Base-by-base conservation (phyloP, 2,888 invertebrate species). In the Cataglyphis livida region DNA sequence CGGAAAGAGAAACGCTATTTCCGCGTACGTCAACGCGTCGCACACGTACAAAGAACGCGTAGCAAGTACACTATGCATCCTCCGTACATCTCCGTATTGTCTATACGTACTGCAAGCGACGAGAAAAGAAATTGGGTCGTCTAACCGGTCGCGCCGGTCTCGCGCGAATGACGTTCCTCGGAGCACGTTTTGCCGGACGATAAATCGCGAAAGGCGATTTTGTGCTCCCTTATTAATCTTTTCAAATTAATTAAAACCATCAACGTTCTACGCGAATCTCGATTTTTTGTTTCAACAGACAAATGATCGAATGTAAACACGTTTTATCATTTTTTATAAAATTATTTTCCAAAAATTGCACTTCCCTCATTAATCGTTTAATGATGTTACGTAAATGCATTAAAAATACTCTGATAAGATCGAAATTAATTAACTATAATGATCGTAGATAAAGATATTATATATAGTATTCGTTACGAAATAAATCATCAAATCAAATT, bases 121-220 rank as follows among this genome's bases (percentile, higher is more conserved):
- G 57, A 59, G 57, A 78, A 62, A 88, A 84, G 83, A 83, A 88
- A 88, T 85, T 84, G 66, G 79, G 82, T 88, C 84, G 86, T 88
- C 62, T 44, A 65, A 87, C 81, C 74, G 82, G 81, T 83, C 51
- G 73, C n/a, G 21, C 28, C 51, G n/a, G 18, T 21, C 54, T 48
- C 35, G 70, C 62, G 28, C 41, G 32, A 41, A 28, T 57, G 74
- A 85, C 51, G 71, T 75, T 59, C 64, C 57, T 38, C 25, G 51
- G 28, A 41, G 64, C 48, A 57, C 32, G 78, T 59, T 59, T 71
- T 54, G 21, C n/a, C 25, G 12, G 41, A 6, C n/a, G 70, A 57
- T 32, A 66, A 21, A 65, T 41, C 32, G 21, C 28, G 18, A 78
- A 44, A 68, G 1, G 2, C n/a, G 1, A n/a, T 51, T 44, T 15